These are phyloP conservation scores for Onychomys arenicola DNA, from an alignment of 2,797 vertebrate genomes.

Conservation along the genomic window DNA sequence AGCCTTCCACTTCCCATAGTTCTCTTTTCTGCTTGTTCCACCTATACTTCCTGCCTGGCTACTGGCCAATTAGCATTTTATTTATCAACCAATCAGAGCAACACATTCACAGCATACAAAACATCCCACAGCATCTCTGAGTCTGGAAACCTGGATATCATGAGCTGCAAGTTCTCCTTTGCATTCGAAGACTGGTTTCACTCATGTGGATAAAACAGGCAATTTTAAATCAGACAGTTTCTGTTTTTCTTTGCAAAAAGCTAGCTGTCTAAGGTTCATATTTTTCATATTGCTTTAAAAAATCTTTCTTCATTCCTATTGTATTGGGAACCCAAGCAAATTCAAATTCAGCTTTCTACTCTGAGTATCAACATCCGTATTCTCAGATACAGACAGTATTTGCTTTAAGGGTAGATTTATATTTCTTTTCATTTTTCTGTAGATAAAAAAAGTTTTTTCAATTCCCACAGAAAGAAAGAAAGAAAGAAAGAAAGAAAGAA, in stretches of 20 bases:
- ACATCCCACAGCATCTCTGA: too few species aligned
- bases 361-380: not conserved
- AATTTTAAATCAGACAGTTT: constrained; percentile 6
- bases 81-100: too few species aligned
- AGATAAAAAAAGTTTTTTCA: not conserved
- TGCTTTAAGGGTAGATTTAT: not conserved
- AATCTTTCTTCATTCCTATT: constrained; percentile 1
- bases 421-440: constrained; percentile 13
- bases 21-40: too few species aligned
- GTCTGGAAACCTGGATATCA: not conserved
- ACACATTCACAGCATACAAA: too few species aligned
- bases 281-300: not conserved
- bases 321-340: not conserved
- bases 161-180: not conserved
- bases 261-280: not conserved
- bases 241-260: constrained; percentile 17
- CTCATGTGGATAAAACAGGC: not conserved
- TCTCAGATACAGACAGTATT: not conserved
- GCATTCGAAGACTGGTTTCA: not conserved
- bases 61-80: too few species aligned
- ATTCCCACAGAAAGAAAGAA: not conserved
- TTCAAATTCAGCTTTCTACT: not conserved
- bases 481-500: too few species aligned
- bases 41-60: too few species aligned
- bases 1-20: too few species aligned